Base-by-base conservation (phyloP, 1,140 invertebrate species). In the Eumeta japonica region DNA sequence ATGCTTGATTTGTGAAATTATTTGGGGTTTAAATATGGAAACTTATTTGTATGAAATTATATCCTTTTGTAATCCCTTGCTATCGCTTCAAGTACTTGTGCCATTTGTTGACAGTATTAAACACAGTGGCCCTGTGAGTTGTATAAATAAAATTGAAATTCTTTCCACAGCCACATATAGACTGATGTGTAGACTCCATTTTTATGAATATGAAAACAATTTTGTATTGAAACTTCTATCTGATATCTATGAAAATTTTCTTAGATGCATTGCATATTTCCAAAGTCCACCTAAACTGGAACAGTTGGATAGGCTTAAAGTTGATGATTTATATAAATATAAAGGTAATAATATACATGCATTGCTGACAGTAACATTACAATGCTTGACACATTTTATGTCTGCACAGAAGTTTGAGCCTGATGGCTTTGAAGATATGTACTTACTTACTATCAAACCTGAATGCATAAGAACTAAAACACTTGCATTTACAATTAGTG, bases 1-100 rank as follows among this genome's bases (percentile, higher is more conserved):
- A 40, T 62, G 47, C 39, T 41, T 74, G 3, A 55, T 74, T 53
- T 59, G 60, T 50, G 70, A 72, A 52, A 46, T 74, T 16, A 39
- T 70, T 19, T 74, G 63, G 61, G 50, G 50, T 11, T 43, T 68
- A 0, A 24, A 59, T 36, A 63, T 74, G 56, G 57, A 65, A n/a
- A 38, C 37, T 12, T 70, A 60, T 54, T 29, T 70, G 9, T 53
- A 48, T 41, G 67, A 72, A 55, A 50, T 60, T 28, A 55, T 74
- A 33, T 41, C 58, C 1, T 66, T 49, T 30, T 48, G 46, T 30
- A 40, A 45, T 31, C 63, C 70, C 3, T 40, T 40, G 17, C 36
- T 74, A 3, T 53, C 51, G 16, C 14, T 70, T 13, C 52, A 70
- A 39, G 33, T 74, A 18, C 50, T 52, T 2, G 49, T 50, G 33